These are phyloP conservation scores for Nycticorax nycticorax DNA, from an alignment of 2,113 vertebrate species.

Conservation along the genomic window DNA sequence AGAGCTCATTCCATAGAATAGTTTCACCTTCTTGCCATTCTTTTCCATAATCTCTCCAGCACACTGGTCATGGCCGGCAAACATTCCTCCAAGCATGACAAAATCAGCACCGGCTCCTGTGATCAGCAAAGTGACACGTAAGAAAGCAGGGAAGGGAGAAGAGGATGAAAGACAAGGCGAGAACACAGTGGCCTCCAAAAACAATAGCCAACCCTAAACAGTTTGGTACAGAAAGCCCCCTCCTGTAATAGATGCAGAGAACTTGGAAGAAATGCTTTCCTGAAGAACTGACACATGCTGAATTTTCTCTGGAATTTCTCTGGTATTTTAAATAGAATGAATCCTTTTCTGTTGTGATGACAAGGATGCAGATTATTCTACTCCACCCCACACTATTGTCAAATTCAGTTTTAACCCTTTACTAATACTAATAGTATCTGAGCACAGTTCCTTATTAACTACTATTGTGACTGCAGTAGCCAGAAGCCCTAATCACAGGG, in stretches of 20 bases:
- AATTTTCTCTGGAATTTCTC: not conserved
- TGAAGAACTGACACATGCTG: not conserved
- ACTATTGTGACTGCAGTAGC: not conserved
- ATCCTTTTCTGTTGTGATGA: not conserved
- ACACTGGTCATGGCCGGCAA: conserved; percentile 97
- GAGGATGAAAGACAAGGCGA: not conserved
- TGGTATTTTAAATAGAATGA: not conserved
- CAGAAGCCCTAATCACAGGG: not conserved
- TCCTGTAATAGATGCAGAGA: not conserved
- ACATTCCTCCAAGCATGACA: conserved; percentile 98
- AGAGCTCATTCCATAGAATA: conserved; percentile 99
- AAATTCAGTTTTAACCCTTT: not conserved
- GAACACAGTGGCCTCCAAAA: not conserved
- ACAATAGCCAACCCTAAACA: not conserved
- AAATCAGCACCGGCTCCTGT: conserved; percentile 95
- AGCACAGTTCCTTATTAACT: not conserved
- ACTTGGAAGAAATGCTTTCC: not conserved
- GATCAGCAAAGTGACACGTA: not conserved
- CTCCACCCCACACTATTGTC: not conserved
- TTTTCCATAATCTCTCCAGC: conserved; percentile 91
- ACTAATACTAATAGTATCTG: not conserved
- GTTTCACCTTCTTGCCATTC: conserved; percentile 92
- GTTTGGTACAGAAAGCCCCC: not conserved
- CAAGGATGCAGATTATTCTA: not conserved
- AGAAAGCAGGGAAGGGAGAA: not conserved